phyloP scores from a whole-genome alignment of 2,888 invertebrate species.

The Lacanobia wlatinum region DNA sequence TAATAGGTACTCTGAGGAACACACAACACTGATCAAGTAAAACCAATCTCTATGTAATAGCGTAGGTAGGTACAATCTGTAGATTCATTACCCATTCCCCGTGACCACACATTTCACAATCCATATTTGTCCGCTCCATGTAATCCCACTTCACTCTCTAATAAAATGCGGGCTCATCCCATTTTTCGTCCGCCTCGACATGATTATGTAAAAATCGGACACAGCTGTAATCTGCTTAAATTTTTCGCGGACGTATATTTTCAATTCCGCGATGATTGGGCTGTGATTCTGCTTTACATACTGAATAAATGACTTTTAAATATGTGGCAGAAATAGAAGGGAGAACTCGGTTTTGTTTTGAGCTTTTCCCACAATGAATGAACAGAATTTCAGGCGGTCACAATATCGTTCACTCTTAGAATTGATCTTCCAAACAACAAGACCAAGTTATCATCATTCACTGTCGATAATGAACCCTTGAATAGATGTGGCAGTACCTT shows the following conservation, averaged over 20 bases:
- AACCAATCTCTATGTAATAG: neutral
- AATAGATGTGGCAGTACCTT: no score
- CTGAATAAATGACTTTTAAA: constrained; percentile 54
- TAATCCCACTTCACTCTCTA: constrained; percentile 41
- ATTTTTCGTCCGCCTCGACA: constrained; percentile 32
- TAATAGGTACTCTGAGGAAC: no score
- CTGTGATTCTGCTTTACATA: constrained; percentile 61
- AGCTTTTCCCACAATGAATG: neutral
- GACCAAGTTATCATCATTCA: neutral
- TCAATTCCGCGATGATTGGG: constrained; percentile 60
- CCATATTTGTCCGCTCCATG: constrained; percentile 4
- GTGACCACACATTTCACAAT: constrained; percentile 1
- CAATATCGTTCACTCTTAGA: neutral
- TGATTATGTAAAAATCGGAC: constrained; percentile 66
- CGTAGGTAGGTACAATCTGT: neutral
- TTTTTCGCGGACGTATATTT: constrained; percentile 57
- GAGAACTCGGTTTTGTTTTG: constrained; percentile 8
- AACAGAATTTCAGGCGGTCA: neutral
- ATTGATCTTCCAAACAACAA: no score
- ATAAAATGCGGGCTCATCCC: constrained; percentile 46
- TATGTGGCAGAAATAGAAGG: constrained; percentile 9
- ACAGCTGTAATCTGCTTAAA: constrained; percentile 59
- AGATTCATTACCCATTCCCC: neutral
- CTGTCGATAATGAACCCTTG: neutral
- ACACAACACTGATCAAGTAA: no score